phyloP scores from a whole-genome alignment of 2,888 invertebrate species.

The Epistrophella euchroma region DNA sequence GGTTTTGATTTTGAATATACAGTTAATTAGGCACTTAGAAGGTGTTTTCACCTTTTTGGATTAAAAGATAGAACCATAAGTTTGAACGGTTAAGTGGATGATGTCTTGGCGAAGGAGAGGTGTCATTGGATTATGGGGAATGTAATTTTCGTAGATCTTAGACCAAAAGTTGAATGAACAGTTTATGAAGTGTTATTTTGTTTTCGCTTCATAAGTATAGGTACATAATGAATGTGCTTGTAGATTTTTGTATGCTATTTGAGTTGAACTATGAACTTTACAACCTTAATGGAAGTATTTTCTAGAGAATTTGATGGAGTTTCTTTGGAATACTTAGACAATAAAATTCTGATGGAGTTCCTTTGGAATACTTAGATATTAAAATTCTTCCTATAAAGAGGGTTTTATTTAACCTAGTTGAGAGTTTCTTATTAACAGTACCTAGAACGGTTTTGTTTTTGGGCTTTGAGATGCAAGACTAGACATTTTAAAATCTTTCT shows the following conservation, averaged over 20 bases:
- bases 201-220: too few species aligned
- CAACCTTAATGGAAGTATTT: background rate
- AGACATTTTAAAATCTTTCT: too few species aligned
- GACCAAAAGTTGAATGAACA: conserved; percentile 7
- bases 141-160: conserved; percentile 4
- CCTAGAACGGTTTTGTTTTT: too few species aligned
- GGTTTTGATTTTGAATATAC: conserved; percentile 32
- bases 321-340: too few species aligned
- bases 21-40: conserved; percentile 55
- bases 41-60: conserved; percentile 45
- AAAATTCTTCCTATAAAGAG: too few species aligned
- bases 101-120: background rate
- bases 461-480: too few species aligned
- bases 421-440: too few species aligned
- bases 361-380: too few species aligned
- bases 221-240: background rate
- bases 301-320: too few species aligned
- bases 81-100: conserved; percentile 27
- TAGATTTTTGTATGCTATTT: background rate
- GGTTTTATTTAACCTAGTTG: too few species aligned
- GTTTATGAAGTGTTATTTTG: background rate
- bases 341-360: too few species aligned
- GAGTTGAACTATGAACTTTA: background rate
- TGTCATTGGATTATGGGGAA: conserved; percentile 7
- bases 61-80: conserved; percentile 9